Evolutionary conservation across 2,113 vertebrate genomes (phyloP).

Genomic region (Aldabrachelys gigantea): DNA sequence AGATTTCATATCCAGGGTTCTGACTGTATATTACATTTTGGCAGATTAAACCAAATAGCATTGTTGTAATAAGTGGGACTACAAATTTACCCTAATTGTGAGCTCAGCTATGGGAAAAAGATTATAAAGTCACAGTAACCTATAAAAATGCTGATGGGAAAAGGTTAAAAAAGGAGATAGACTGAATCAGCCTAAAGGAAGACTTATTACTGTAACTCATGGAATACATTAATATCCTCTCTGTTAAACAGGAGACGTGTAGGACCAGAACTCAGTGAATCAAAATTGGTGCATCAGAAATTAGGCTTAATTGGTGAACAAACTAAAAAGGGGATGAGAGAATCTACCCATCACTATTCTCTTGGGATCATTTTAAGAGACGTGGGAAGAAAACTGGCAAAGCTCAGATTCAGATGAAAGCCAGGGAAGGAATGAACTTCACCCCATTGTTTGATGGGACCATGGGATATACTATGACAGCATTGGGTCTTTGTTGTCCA

Average conservation of each 20-base stretch:
- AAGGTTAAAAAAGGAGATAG: neutral
- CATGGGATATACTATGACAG: neutral
- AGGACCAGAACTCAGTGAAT: neutral
- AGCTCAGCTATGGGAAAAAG: neutral
- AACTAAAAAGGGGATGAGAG: neutral
- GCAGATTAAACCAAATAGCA: neutral
- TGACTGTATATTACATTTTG: neutral
- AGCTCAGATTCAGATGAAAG: neutral
- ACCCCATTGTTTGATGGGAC: neutral
- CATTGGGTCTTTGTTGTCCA: neutral
- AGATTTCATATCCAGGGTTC: neutral
- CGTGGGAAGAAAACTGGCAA: neutral
- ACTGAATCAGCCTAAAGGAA: neutral
- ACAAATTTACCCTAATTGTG: neutral
- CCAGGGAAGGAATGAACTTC: neutral
- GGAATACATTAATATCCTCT: neutral
- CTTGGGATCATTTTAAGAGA: neutral
- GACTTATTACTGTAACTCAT: neutral
- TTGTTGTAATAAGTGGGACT: neutral
- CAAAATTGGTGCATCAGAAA: neutral
- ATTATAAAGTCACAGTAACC: neutral
- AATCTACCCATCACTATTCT: neutral
- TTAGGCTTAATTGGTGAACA: neutral
- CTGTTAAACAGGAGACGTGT: neutral
- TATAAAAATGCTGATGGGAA: neutral